A percentile compares a stretch with the other conserved stretches of the same genome.
phyloP scores from a whole-genome alignment of 1,140 invertebrate genomes.

The Mizuhopecten yessoensis region DNA sequence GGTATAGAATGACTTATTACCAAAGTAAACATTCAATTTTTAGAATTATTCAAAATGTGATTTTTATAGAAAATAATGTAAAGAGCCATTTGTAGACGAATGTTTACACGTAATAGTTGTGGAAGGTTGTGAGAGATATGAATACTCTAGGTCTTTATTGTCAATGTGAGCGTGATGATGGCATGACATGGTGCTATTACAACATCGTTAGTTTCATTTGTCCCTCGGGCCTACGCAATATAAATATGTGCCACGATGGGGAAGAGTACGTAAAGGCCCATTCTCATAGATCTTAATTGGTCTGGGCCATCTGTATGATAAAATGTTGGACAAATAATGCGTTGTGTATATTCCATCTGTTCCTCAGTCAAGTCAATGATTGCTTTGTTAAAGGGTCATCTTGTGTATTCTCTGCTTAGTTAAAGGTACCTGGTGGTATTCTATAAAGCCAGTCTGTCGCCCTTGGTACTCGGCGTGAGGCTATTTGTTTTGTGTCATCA shows the following conservation, averaged over 20 bases:
- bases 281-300: background rate
- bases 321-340: background rate
- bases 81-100: background rate
- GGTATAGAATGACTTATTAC: background rate
- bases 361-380: background rate
- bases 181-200: background rate
- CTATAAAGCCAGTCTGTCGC: background rate
- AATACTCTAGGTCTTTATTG: background rate
- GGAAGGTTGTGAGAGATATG: background rate
- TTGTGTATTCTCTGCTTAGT: background rate
- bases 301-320: constrained; percentile 1
- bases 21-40: background rate
- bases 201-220: background rate
- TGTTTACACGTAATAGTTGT: background rate
- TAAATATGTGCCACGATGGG: background rate
- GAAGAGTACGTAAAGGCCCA: background rate
- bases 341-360: background rate
- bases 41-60: background rate
- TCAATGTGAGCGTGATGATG: background rate
- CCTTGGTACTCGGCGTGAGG: background rate
- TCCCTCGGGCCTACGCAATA: background rate
- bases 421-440: background rate
- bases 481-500: background rate
- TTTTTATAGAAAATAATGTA: background rate
- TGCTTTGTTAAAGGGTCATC: background rate